Evolutionary conservation across 1,140 invertebrate genomes (phyloP), one percentile per base, ranked within the genome.

Genomic region (Vollenhovia emeryi): DNA sequence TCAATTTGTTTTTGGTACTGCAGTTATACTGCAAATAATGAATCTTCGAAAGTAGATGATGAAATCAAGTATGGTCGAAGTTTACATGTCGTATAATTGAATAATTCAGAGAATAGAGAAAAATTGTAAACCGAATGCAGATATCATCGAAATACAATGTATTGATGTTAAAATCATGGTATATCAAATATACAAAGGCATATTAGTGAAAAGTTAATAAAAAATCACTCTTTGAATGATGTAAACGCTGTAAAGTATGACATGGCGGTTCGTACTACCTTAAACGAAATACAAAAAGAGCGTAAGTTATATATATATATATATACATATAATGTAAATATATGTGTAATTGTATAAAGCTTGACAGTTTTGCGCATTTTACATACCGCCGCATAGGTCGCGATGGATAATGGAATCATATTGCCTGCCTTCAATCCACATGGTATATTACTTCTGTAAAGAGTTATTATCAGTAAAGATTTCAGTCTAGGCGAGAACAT

Each of bases 201-300:
- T 73, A 21, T 52, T 11, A 2, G 30, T 73, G 11, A 52, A 15
- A 1, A 36, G 6, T 13, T 57, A 74, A 27, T 45, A 43, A 1
- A 36, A 57, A 9, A 9, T 74, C 50, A 74, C 2, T 71, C 52
- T 57, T 40, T 74, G 13, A 74, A 36, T 15, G 71, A 74, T 24
- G 33, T 36, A 15, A 74, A 74, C 6, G 71, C 71, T 24, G 71
- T 74, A 24, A 74, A 57, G 13, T 74, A 74, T 57, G 71, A 57
- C 50, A 74, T 36, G n/a, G 27, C 33, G 11, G 27, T 40, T 55
- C 71, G 71, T 24, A 74, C 9, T 21, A 74, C 71, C 71, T 74
- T 74, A 55, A 74, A 74, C 21, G 1, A 6, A 36, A 57, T 18
- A 50, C 3, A 0, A 43, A 66, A n/a, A 3, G 50, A 18, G 13